Percentiles rank a stretch among this genome's conserved stretches.
Conservation (phyloP, 2,888 invertebrate genomes). For the Fragum fragum region DNA sequence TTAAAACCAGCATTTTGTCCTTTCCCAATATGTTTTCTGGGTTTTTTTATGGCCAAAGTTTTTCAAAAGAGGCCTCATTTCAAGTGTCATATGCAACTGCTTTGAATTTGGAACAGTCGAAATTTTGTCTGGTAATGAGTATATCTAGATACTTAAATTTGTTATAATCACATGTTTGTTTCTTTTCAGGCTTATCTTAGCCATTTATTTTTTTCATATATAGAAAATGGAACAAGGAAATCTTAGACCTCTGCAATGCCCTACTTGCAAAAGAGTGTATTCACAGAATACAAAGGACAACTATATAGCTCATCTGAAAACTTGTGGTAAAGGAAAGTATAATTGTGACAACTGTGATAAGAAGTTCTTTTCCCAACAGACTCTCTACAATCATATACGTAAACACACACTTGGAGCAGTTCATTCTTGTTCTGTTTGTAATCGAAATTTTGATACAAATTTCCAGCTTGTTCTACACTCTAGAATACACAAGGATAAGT, state of each 20-base stretch:
- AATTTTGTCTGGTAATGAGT: too few relatives aligned
- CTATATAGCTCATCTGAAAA: conserved; percentile 29
- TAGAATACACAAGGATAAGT: conserved; percentile 11
- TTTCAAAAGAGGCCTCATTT: too few relatives aligned
- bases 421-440: conserved; percentile 14
- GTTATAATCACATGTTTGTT: neutral
- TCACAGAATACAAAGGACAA: conserved; percentile 10
- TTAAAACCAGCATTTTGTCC: too few relatives aligned
- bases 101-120: too few relatives aligned
- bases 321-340: conserved; percentile 32
- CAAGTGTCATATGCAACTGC: too few relatives aligned
- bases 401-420: neutral
- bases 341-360: conserved; percentile 34
- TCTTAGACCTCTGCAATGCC: conserved; percentile 23
- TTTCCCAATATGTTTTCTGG: neutral
- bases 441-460: conserved; percentile 23
- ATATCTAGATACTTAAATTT: too few relatives aligned
- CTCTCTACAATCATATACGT: conserved; percentile 19
- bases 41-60: too few relatives aligned
- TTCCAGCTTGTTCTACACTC: conserved; percentile 21
- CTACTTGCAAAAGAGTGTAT: conserved; percentile 28
- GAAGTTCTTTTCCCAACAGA: neutral
- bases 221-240: neutral
- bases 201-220: neutral
- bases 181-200: neutral